These are phyloP conservation scores for Philonicus albiceps DNA, from an alignment of 2,888 invertebrate genomes.

Conservation along the genomic window DNA sequence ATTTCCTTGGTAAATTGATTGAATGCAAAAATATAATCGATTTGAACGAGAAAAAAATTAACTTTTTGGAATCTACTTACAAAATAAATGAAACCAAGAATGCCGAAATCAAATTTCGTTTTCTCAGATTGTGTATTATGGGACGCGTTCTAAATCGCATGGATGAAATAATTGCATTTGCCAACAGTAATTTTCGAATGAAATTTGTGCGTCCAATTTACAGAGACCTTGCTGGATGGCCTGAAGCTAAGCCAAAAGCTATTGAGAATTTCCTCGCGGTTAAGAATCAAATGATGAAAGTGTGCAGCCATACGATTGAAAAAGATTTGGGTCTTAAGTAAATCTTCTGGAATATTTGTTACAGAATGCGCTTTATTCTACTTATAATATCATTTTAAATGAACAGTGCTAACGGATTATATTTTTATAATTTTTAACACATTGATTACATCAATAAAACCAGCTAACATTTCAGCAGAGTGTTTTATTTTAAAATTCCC, in stretches of 20 bases:
- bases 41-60: conserved; percentile 67
- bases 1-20: conserved; percentile 74
- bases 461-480: neutral
- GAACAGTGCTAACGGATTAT: neutral
- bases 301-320: conserved; percentile 75
- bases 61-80: conserved; percentile 70
- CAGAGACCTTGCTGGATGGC: conserved; percentile 84
- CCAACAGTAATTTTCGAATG: conserved; percentile 87
- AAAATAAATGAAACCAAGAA: conserved; percentile 73
- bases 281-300: conserved; percentile 83
- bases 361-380: neutral
- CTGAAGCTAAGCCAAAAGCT: conserved; percentile 71
- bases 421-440: neutral
- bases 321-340: conserved; percentile 71
- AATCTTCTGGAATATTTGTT: neutral
- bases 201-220: conserved; percentile 91
- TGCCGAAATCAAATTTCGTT: conserved; percentile 80
- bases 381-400: neutral
- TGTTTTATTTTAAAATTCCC: neutral
- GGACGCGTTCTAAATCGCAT: conserved; percentile 75
- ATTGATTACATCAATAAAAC: neutral
- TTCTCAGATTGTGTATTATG: conserved; percentile 80
- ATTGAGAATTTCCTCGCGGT: conserved; percentile 76
- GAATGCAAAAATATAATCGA: conserved; percentile 63
- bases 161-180: conserved; percentile 75